Evolutionary conservation across 2,113 vertebrate genomes (phyloP), one percentile per base, ranked within the genome.

Genomic region (Athene noctua): DNA sequence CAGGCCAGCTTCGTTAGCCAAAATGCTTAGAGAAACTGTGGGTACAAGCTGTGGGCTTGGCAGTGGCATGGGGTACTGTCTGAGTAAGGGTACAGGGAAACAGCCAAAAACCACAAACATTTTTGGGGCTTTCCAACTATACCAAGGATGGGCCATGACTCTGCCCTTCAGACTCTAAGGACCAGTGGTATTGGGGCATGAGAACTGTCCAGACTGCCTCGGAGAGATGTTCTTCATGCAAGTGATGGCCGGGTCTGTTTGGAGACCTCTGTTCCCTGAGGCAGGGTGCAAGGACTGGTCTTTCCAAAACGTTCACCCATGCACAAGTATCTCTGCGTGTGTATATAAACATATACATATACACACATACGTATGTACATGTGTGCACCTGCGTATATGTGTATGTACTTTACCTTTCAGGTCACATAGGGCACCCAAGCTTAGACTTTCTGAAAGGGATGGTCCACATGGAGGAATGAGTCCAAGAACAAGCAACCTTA

Each of bases 1-100:
- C 81, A 91, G 62, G 49, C 40, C 47, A n/a, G 29, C 58, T 86
- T 82, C 86, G 58, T 88, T 70, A 93, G 92, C n/a, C 30, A 77
- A 80, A 77, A 91, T n/a, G 30, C 11, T 40, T 89, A 58, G 66
- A 80, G 79, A 93, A 86, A 54, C 22, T 78, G 40, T 68, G 52
- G 49, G 36, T 90, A 79, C 7, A 26, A 75, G 30, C 42, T 73
- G 62, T 49, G 58, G 54, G 36, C 49, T 65, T 70, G 51, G 58
- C 67, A 79, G 61, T 66, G 57, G 15, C 42, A n/a, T 58, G 52
- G 13, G 21, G 80, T n/a, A 27, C 55, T 49, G 18, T 49, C 47
- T 57, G 65, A 89, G 61, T 18, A 68, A 84, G 40, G 46, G 21
- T 61, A 57, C 25, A 34, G 2, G 49, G 52, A 57, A 87, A 27